Percentiles rank a stretch among this genome's conserved stretches.
phyloP scores from a whole-genome alignment of 2,888 invertebrate species.

The Apocheima hispidaria region DNA sequence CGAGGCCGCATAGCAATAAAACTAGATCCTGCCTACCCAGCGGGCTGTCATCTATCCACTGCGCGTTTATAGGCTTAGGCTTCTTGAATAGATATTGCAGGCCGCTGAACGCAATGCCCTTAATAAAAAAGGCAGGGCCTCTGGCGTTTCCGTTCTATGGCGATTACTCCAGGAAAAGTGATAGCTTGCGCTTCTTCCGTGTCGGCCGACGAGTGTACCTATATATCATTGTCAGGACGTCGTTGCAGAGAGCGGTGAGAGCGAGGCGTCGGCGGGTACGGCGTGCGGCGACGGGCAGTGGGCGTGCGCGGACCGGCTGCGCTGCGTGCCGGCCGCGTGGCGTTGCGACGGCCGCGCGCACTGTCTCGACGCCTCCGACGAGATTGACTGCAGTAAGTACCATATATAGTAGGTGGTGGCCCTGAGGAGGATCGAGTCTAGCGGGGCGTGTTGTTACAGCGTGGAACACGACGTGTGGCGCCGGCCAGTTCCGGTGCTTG shows the following conservation, averaged over 20 bases:
- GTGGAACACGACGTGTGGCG: conserved; percentile 85
- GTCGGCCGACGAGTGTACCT: background rate
- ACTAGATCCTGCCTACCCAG: too few relatives aligned
- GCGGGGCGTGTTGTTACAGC: conserved; percentile 52
- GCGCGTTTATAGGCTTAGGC: too few relatives aligned
- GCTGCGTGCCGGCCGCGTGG: conserved; percentile 88
- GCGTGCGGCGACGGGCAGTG: conserved; percentile 77
- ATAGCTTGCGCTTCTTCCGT: too few relatives aligned
- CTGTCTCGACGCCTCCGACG: conserved; percentile 89
- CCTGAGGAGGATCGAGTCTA: background rate
- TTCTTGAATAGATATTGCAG: too few relatives aligned
- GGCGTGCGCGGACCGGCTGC: conserved; percentile 84
- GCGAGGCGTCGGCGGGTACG: conserved; percentile 7
- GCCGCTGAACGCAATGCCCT: too few relatives aligned
- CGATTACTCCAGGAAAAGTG: too few relatives aligned
- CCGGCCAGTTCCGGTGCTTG: conserved; percentile 91
- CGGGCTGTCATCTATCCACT: too few relatives aligned
- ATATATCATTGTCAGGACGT: background rate
- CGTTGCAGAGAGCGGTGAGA: conserved; percentile 9
- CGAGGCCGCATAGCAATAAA: too few relatives aligned
- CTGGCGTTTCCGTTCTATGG: too few relatives aligned
- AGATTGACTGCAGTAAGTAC: conserved; percentile 84
- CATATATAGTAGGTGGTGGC: too few relatives aligned
- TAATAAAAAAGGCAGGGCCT: too few relatives aligned
- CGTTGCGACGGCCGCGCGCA: conserved; percentile 88